Evolutionary conservation across 2,113 vertebrate species (phyloP), one percentile per base, ranked within the genome.

Genomic region (Serinus canaria): DNA sequence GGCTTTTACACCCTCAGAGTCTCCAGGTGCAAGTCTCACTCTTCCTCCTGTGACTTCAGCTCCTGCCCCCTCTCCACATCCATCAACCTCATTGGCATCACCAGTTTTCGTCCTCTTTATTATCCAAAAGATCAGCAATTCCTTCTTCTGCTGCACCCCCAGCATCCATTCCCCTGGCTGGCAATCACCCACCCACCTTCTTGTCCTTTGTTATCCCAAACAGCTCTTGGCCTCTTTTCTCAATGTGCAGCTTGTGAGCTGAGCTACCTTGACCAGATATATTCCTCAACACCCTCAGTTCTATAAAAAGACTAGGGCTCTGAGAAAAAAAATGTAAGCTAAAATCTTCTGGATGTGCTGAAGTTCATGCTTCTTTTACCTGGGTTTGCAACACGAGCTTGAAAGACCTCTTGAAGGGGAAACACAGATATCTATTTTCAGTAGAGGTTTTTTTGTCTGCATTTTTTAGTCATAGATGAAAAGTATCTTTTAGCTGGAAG

Each of bases 1-100:
- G 44, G 7, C 6, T 76, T 76, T 68, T 31, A 22, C 10, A 31
- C 17, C 21, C 14, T 44, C 33, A 28, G 18, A 46, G 22, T 28
- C 33, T 69, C 46, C 63, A 15, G 35, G 62, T 0, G 0, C 17
- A 37, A 30, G 10, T 53, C 18, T 46, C 0, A 0, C 8, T 14
- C 55, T 77, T 28, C 10, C 18, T 37, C 27, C 27, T 19, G 33
- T 69, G 46, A 52, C 27, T 69, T 60, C 15, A 52, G 33, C 46
- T 33, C 15, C 73, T 20, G 15, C 10, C 10, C 9, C 11, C 33
- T 52, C 18, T 69, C 33, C 1, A 1, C 23, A 11, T 33, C 33
- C n/a, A 33, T 44, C 33, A 28, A 22, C 12, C 41, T 56, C 41
- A 47, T 7, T 23, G 18, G 18, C 14, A 52, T 53, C 46, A 46